Percentiles rank a stretch among this genome's conserved stretches.
These are phyloP conservation scores for Lemur catta DNA, from an alignment of 2,797 vertebrate species.

Conservation along the genomic window DNA sequence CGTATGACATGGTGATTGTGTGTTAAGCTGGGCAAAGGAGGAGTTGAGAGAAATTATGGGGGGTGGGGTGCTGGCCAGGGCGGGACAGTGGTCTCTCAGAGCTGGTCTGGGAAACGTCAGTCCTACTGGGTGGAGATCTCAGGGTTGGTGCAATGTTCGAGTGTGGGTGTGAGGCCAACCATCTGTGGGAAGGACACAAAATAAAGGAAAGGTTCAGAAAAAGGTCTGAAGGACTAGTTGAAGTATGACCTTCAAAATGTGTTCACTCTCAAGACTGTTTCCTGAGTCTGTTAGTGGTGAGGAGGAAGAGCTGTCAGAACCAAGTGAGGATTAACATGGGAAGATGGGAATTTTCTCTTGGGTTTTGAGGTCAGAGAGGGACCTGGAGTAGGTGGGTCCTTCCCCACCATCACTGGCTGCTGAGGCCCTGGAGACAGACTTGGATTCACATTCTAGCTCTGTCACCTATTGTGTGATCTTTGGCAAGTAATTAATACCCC, in stretches of 20 bases:
- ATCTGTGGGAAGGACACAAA: background rate
- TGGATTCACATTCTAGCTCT: background rate
- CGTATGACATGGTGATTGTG: background rate
- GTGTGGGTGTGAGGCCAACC: fast-evolving
- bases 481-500: background rate
- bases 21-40: background rate
- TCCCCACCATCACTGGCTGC: background rate
- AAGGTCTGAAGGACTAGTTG: background rate
- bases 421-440: background rate
- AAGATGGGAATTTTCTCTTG: background rate
- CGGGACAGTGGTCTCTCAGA: background rate
- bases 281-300: background rate
- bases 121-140: background rate
- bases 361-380: background rate
- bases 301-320: background rate
- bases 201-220: background rate
- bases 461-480: background rate
- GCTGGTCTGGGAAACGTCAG: background rate
- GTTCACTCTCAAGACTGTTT: background rate
- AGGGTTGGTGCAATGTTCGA: background rate
- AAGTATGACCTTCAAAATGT: background rate
- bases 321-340: background rate
- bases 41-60: background rate
- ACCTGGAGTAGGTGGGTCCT: background rate
- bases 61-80: background rate